Base-by-base conservation (phyloP, 1,140 invertebrate genomes). In the Calliphora vicina region DNA sequence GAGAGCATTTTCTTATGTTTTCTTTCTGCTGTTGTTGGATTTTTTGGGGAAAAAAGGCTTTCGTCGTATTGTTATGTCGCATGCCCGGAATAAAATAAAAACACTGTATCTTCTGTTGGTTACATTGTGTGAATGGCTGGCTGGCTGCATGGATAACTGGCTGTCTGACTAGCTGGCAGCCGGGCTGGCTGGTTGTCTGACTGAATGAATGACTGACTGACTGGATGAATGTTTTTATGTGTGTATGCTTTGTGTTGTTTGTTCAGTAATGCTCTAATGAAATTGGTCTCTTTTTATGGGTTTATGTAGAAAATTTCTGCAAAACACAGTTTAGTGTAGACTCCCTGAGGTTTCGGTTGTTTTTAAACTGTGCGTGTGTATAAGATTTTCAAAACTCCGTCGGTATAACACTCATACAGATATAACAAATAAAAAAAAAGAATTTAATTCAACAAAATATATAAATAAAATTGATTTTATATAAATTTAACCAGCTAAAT, bases 281-380 rank as follows among this genome's bases (percentile, higher is more conserved):
- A 43, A 23, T 42, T 23, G n/a, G 35, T 78, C 35, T 43, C 35
- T 25, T 45, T 43, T 78, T 45, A 9, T 78, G 9, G 35, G 83
- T 73, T 67, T 82, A 50, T 84, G 83, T 82, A 82, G 83, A 82
- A 82, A 82, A 84, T 78, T 71, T 43, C 80, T 84, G 84, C 82
- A 84, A 84, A 84, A 81, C 80, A 81, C 82, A 84, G 84, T 84
- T 84, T 82, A 83, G 84, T 83, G 84, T 84, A 84, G 84, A 84
- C 84, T 83, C 71, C 84, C 84, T 71, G 42, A 83, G 78, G 82
- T 84, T 84, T 84, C 84, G 84, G 84, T 84, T 83, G 82, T 82
- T 80, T 67, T 35, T 17, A 45, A 80, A 42, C 50, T 61, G 84
- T 84, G 78, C 72, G 80, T 82, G 82, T 83, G 80, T 43, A 42